phyloP scores from a whole-genome alignment of 2,113 vertebrate species.

The Tyrannus savana region DNA sequence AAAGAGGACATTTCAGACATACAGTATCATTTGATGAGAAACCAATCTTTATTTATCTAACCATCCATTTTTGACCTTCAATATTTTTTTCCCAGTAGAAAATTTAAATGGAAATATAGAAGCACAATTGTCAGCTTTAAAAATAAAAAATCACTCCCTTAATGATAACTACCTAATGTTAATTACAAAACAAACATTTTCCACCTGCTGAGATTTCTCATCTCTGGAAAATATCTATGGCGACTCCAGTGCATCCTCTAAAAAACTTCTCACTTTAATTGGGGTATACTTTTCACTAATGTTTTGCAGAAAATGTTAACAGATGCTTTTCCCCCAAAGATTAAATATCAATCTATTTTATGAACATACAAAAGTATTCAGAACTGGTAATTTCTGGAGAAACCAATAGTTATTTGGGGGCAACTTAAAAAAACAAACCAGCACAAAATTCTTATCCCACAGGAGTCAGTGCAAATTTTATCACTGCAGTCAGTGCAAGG shows the following conservation, averaged over 20 bases:
- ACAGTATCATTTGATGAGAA: background rate
- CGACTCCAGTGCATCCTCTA: background rate
- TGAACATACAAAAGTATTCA: background rate
- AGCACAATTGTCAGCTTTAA: background rate
- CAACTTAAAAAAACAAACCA: background rate
- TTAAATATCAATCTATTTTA: background rate
- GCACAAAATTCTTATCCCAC: background rate
- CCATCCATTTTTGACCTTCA: background rate
- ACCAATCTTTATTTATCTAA: background rate
- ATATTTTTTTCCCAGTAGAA: background rate
- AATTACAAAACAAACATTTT: background rate
- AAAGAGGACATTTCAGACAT: background rate
- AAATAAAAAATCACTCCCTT: background rate
- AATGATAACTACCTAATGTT: background rate
- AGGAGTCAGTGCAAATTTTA: background rate
- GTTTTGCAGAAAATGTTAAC: background rate
- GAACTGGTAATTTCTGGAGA: background rate
- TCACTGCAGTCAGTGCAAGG: background rate
- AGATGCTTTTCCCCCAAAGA: background rate
- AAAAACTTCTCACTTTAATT: background rate
- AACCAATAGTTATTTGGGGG: background rate
- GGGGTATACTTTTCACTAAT: background rate
- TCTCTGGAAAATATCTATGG: background rate
- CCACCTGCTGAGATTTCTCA: background rate
- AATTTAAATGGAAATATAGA: background rate